These are phyloP conservation scores for Notarius quadriscutis DNA, from an alignment of 2,113 vertebrate genomes.

Conservation along the genomic window DNA sequence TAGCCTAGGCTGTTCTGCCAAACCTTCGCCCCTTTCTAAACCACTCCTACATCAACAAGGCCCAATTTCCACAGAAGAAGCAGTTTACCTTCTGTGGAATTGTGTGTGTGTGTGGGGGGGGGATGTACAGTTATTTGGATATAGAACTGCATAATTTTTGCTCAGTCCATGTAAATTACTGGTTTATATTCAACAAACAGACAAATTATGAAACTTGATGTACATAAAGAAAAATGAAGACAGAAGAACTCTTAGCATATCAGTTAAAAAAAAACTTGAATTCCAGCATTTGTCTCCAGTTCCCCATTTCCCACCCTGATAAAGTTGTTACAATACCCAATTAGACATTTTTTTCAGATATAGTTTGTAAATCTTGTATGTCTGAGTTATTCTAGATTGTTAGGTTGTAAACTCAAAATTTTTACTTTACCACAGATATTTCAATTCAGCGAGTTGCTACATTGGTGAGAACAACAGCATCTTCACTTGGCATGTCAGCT, in stretches of 20 bases:
- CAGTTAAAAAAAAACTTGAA: not conserved
- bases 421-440: not conserved
- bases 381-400: not conserved
- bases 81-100: not conserved
- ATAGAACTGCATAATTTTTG: not conserved
- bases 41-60: not conserved
- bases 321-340: no score
- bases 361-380: not conserved
- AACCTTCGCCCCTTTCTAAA: conserved; percentile 27
- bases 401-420: not conserved
- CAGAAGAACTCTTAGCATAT: not conserved
- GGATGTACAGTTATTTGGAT: not conserved
- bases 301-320: no score
- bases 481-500: not conserved
- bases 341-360: no score
- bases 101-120: not conserved
- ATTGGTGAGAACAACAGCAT: not conserved
- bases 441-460: not conserved
- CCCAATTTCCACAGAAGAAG: conserved; percentile 22
- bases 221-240: not conserved
- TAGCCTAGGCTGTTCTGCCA: conserved; percentile 48
- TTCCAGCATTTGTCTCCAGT: no score
- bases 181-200: not conserved
- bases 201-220: not conserved
- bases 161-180: not conserved